Base-by-base conservation (phyloP, 2,797 vertebrate genomes). In the Gambusia yucatana region DNA sequence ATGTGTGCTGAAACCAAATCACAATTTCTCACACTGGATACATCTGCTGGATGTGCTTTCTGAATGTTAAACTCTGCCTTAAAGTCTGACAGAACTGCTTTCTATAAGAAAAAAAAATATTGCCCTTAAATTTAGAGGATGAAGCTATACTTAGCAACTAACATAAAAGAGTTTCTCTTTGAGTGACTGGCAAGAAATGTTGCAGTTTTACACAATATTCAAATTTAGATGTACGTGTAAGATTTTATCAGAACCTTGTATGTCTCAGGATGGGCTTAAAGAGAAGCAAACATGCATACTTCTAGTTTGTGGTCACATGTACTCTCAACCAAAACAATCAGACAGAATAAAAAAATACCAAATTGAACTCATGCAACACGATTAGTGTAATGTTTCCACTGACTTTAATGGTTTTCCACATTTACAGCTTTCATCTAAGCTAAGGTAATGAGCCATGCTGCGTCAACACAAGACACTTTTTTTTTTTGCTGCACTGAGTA, bases 1-100 rank as follows among this genome's bases (percentile, higher is more conserved):
- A 77, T 4, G 8, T 36, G 44, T 6, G 17, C 69, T 82, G 82
- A 86, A 84, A 77, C 70, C 41, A 88, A 86, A 77, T 44, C 41
- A 76, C 70, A 72, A 28, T 73, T 75, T 61, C 28, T 77, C 80
- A 70, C 72, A 76, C 3, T 14, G 41, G 48, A 80, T 71, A 52
- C 39, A 41, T 33, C 22, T 39, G 30, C 69, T 28, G 22, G n/a
- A 46, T 44, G 48, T 59, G 67, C 33, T 10, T 6, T 16, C 10
- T 47, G 50, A 8, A n/a, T 61, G 48, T 33, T 63, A 63, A 63
- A 36, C 30, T 9, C 14, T 36, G 30, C 59, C 20, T 71, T 25
- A 59, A 36, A 59, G 11, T 55, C 1, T n/a, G 11, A 6, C 2
- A 41, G 14, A 20, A 25, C 14, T 61, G 59, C 59, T 61, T 59